Evolutionary conservation across 2,113 vertebrate species (phyloP), one percentile per base, ranked within the genome.

Genomic region (Cricetomys ansorgei): DNA sequence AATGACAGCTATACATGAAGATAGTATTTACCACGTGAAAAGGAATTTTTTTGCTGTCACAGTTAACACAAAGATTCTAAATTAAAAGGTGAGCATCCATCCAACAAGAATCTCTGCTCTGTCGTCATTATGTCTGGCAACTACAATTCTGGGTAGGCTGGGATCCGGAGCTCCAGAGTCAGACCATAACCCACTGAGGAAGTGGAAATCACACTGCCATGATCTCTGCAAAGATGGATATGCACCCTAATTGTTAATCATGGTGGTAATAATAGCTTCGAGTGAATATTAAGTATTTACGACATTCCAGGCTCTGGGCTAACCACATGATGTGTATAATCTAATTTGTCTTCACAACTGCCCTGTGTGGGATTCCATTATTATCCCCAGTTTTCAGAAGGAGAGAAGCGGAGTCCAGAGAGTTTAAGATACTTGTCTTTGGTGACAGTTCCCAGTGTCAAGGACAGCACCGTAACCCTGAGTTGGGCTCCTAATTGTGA

Each of bases 11-110:
- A 40, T 64, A 84, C 53, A 57, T 64, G 67, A 92, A 79, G 31
- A 86, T 79, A 85, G 34, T 65, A 48, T 93, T 77, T 90, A 59
- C 75, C 90, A 57, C 50, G 3, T 89, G 90, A 92, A 87, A 94
- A 86, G 48, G 57, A 79, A 92, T 65, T 83, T 65, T 83, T 76
- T 93, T 93, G 73, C 89, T 84, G 34, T 79, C 94, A 73, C 73
- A 67, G 72, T 94, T 89, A 91, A 48, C 15, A 5, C n/a, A 88
- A 64, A 29, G 37, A 89, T 95, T 95, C 77, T 81, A 79, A 76
- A 55, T 53, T 50, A 92, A 95, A 94, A 85, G 37, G 53, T 31
- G 70, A 75, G 75, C 43, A 40, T n/a, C 81, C 40, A 70, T 84
- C 64, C 72, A 67, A 48, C 88, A 81, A 53, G 57, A 69, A 89